A percentile compares a stretch with the other conserved stretches of the same genome.
These are phyloP conservation scores for Elmis aenea DNA, from an alignment of 2,888 invertebrate genomes.

Conservation along the genomic window DNA sequence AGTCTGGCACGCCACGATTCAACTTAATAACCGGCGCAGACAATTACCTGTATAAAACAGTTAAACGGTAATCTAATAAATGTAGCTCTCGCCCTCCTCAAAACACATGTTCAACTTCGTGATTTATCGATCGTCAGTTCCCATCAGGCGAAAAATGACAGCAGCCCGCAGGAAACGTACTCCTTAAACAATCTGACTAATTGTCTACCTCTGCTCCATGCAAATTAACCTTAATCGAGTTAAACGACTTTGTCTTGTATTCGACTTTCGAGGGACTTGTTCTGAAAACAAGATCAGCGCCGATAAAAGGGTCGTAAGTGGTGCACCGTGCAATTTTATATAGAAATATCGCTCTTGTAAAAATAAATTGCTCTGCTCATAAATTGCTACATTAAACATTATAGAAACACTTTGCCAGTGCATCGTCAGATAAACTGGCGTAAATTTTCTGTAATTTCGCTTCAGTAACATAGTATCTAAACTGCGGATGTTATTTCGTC, in stretches of 20 bases:
- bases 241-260: slow-evolving; percentile 33
- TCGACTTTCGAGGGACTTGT: slow-evolving; percentile 19
- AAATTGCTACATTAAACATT: no score
- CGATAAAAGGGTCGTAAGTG: slow-evolving; percentile 19
- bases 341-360: slow-evolving; percentile 16
- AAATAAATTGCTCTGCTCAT: no score
- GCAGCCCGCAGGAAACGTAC: slow-evolving; percentile 18
- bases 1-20: slow-evolving; percentile 25
- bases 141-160: slow-evolving; percentile 16
- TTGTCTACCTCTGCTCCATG: slow-evolving; percentile 35
- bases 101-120: slow-evolving; percentile 18
- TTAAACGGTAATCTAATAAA: slow-evolving; percentile 18
- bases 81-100: slow-evolving; percentile 11
- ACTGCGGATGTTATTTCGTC: no score
- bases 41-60: slow-evolving; percentile 25
- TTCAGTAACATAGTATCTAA: no score
- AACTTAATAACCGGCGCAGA: slow-evolving; percentile 26
- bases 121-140: slow-evolving; percentile 21
- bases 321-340: slow-evolving; percentile 10
- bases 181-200: slow-evolving; percentile 34
- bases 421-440: no score
- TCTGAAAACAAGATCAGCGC: slow-evolving; percentile 17
- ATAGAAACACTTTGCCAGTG: no score
- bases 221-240: slow-evolving; percentile 36
- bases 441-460: no score